Base-by-base conservation (phyloP, 2,113 vertebrate species). In the Apeltes quadracus region DNA sequence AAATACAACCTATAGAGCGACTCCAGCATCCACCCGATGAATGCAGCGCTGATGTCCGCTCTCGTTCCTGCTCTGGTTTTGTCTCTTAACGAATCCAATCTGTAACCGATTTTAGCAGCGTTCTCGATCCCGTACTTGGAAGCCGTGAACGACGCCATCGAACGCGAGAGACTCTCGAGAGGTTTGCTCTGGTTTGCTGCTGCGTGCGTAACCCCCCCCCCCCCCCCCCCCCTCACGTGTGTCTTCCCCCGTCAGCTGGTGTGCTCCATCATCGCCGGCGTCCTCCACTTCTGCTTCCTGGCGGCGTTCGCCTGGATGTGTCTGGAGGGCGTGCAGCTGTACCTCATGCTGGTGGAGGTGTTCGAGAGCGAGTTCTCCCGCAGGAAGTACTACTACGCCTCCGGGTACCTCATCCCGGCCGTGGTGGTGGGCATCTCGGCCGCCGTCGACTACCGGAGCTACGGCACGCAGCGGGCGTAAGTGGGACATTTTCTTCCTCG, bases 241-340 rank as follows among this genome's bases (percentile, higher is more conserved):
- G 43, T 59, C 54, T 85, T 41, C 59, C 54, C 61, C 69, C 66
- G 27, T 87, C 92, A 99, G 98, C 95, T 98, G 80, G 95, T 96
- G 61, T 99, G 98, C 85, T 96, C 97, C 23, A 94, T 99, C 90
- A 95, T 98, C 11, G 98, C 98, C 57, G 98, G 98, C 62, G 90
- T 97, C 46, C 95, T 99, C 67, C 98, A 99, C 90, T 99, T 98
- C 90, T 98, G 98, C 93, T 98, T 99, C 92, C 94, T 99, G 92
- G 96, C 97, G 4, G 96, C 95, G n/a, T 99, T 99, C 88, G 93
- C 95, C 79, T 99, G 98, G 98, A 98, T 99, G 96, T 98, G 97
- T 86, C 91, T 99, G 88, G 98, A 99, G 94, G 97, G 96, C 54
- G 96, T 99, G 58, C 97, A 99, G 89, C 96, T 99, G 79, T 98